Base-by-base conservation (phyloP, 2,113 vertebrate genomes). In the Nanorana parkeri region DNA sequence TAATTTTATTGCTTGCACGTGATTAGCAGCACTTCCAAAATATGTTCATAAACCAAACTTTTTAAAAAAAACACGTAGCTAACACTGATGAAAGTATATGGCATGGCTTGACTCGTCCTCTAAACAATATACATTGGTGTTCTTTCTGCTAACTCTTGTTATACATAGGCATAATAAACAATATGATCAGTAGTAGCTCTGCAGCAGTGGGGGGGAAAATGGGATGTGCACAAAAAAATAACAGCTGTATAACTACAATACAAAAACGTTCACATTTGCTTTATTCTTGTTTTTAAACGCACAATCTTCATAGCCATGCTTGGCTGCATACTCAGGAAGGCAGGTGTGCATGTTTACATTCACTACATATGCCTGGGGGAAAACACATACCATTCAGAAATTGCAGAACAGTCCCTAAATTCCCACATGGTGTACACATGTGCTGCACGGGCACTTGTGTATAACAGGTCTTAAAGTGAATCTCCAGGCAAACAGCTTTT, bases 281-380 rank as follows among this genome's bases (percentile, higher is more conserved):
- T 67, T 67, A 54, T 32, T 67, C 24, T 26, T 77, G 41, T 52
- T n/a, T 29, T 52, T 29, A 54, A 21, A 67, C 29, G 24, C 51
- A 78, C 63, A 54, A 60, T 51, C 52, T 56, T 36, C 26, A 60
- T 60, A 68, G 36, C 47, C 29, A 69, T 58, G 66, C 78, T 80
- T 80, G 66, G 32, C 78, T 80, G 78, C 54, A 60, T 26, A 68
- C 65, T 68, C 66, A 69, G 67, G 78, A 71, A 80, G 29, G 78
- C 78, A 80, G 78, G 78, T 80, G 78, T 60, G 77, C 29, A 60
- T 79, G 77, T 79, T 79, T 79, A 79, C 77, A 79, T 79, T 69
- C 65, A 68, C 52, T 24, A 79, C 29, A 71, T 32, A 69, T 28
- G 78, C 78, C 78, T 61, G 28, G 78, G 78, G 76, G 78, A 69